Base-by-base conservation (phyloP, 2,797 vertebrate genomes). In the Crenuchus spilurus region DNA sequence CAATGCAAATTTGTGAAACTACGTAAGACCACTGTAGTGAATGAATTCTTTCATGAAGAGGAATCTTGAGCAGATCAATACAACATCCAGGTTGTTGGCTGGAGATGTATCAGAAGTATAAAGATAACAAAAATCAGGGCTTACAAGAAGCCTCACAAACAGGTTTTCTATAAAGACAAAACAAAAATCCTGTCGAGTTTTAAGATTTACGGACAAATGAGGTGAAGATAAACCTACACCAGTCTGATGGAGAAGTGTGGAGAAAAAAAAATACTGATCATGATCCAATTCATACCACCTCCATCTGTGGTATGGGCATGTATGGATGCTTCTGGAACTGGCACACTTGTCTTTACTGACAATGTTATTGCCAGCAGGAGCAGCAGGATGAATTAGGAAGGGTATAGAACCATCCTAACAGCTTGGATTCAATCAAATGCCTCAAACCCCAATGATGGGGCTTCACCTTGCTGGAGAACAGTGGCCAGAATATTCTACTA, bases 331-430 rank as follows among this genome's bases (percentile, higher is more conserved):
- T 20, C n/a, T 33, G 28, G 14, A 31, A 31, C 54, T 54, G 24
- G 24, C 51, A 11, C 51, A 54, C 51, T 54, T 57, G 54, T 57
- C 30, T 33, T 57, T 18, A 31, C n/a, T 57, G 30, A 57, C 35
- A 30, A 58, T 18, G 8, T 35, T 18, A 58, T 9, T 11, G n/a
- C 55, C 55, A 58, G 20, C 54, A 11, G 30, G 30, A 35, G n/a
- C 55, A 58, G 55, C 31, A 58, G 55, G 55, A 37, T 33, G 31
- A 10, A 20, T 35, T 35, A 18, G n/a, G 31, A 18, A 35, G 31
- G 20, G 24, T 6, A 35, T 18, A 37, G 55, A 58, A 35, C 7
- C 55, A 35, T 49, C 20, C 10, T 35, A 35, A 35, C 8, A 2
- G 4, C 46, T 48, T 1, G 18, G n/a, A 22, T 35, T 13, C 30